phyloP scores from a whole-genome alignment of 2,888 invertebrate genomes.

The Aleiodes testaceus region DNA sequence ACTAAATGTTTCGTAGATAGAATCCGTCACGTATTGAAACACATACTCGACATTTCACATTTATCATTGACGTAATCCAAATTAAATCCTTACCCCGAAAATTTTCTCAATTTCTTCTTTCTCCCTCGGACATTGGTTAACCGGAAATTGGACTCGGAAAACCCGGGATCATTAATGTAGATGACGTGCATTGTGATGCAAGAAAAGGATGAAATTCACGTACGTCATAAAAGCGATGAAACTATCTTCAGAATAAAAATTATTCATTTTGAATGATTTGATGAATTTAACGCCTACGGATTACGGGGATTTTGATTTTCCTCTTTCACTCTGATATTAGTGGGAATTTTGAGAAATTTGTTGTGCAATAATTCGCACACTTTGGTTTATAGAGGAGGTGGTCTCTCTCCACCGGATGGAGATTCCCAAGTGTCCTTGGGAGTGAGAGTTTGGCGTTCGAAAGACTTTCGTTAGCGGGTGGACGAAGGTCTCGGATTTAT shows the following conservation, averaged over 20 bases:
- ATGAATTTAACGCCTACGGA: conserved; percentile 34
- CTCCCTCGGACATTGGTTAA: too few species aligned
- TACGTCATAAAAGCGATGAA: too few species aligned
- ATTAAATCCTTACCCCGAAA: background rate
- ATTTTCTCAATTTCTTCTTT: too few species aligned
- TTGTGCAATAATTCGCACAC: conserved; percentile 57
- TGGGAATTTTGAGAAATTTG: conserved; percentile 57
- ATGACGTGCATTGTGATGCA: too few species aligned
- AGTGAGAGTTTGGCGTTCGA: conserved; percentile 32
- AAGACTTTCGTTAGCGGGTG: conserved; percentile 36
- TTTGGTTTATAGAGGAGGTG: background rate
- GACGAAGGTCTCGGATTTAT: conserved; percentile 31
- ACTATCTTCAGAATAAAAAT: too few species aligned
- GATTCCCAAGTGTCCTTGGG: conserved; percentile 28
- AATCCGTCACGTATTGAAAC: conserved; percentile 12
- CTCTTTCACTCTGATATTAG: conserved; percentile 47
- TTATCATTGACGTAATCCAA: background rate
- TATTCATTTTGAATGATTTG: too few species aligned
- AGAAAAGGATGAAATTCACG: too few species aligned
- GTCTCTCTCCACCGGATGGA: conserved; percentile 12
- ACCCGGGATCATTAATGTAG: too few species aligned
- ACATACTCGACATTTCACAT: background rate
- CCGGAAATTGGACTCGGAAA: too few species aligned
- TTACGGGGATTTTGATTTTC: conserved; percentile 27
- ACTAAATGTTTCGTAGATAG: conserved; percentile 4